Base-by-base conservation (phyloP, 2,797 vertebrate genomes). In the Sebastes hubbsi region DNA sequence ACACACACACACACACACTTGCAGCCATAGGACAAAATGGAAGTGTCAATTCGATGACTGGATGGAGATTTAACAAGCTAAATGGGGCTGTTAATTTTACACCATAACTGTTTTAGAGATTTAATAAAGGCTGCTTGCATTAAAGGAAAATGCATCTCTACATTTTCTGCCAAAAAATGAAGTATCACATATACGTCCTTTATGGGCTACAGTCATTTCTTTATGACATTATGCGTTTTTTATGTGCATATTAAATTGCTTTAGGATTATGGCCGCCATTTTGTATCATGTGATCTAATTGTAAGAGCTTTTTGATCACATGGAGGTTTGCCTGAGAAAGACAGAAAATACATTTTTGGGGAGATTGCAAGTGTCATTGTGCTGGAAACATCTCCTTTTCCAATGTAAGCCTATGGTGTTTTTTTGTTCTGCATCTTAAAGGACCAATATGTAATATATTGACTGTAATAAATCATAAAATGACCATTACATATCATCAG, bases 21-120 rank as follows among this genome's bases (percentile, higher is more conserved):
- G 18, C 34, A 77, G 70, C 77, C 77, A 88, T 29, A 62, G 80
- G 81, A 86, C 79, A 72, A 34, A 72, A 81, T 85, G 77, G 55
- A 87, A 72, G 66, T 66, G 88, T 73, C 87, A 85, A 87, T 88
- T 79, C 65, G 55, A 58, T 60, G 81, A 88, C 73, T 58, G 69
- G 77, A 77, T 24, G 25, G 75, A 82, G 59, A 74, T 74, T 75
- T 54, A 59, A 49, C 61, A 73, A 58, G 36, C 55, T 83, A 75
- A 85, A 85, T 22, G 18, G 42, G 64, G 68, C 30, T 75, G 76
- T 80, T 87, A 54, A 84, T 87, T 78, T 84, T 60, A 73, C 24
- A 84, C 58, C n/a, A 27, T 52, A 81, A 69, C 56, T 58, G 52
- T 81, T 82, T 77, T 60, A 68, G 32, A 74, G 34, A 72, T 59